Evolutionary conservation across 1,140 invertebrate genomes (phyloP), one percentile per base, ranked within the genome.

Genomic region (Radopholus similis): DNA sequence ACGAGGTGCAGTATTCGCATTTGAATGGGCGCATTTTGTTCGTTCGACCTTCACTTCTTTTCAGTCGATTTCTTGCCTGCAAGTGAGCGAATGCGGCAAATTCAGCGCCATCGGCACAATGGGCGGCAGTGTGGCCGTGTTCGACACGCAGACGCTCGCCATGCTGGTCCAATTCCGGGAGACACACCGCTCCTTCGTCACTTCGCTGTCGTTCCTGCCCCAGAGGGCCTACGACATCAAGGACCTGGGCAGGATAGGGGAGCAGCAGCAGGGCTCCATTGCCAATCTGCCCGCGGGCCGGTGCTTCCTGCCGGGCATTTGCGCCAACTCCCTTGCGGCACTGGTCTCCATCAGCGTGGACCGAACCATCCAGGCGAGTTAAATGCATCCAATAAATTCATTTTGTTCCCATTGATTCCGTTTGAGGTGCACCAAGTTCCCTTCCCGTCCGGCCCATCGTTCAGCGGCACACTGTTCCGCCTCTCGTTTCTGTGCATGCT

Each of bases 51-150:
- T 23, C 30, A 49, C 34, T 18, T 4, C 21, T 13, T 35, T 70
- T 64, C 35, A 70, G 68, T 13, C 58, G 13, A 44, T 71, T 2
- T 71, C 69, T 9, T 63, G 44, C 32, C 21, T 73, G 30, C 37
- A 40, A 23, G 21, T 47, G n/a, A 71, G 69, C 35, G 69, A 72
- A 32, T 70, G 58, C 47, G 44, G 55, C 21, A 18, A 56, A 15
- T 71, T 73, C 40, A 66, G 38, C 35, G 34, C 18, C n/a, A n/a
- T 71, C 30, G 69, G 69, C 9, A 73, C 70, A 34, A 70, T 71
- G 69, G 53, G 42, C 44, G 66, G 68, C 18, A 71, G 69, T 60
- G 54, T 71, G 21, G 69, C 38, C 4, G 34, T 71, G 5, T 71
- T 51, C 23, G 69, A 71, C 35, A 72, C 66, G 6, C 55, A 73